These are phyloP conservation scores for Piprites chloris DNA, from an alignment of 2,113 vertebrate species.

Conservation along the genomic window DNA sequence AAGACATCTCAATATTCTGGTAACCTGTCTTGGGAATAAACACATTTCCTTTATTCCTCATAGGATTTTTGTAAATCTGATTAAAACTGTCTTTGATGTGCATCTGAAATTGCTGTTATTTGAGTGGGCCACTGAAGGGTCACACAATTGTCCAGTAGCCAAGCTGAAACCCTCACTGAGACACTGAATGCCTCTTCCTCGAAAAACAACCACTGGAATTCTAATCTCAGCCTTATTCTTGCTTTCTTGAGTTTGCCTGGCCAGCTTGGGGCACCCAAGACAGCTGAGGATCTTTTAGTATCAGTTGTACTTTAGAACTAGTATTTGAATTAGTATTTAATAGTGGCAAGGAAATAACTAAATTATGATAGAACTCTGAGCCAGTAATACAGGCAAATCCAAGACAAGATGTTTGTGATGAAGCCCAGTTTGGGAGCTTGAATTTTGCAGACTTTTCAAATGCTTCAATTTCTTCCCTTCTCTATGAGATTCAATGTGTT, in stretches of 20 bases:
- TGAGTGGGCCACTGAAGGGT: background rate
- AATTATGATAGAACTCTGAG: background rate
- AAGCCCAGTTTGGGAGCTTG: background rate
- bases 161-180: background rate
- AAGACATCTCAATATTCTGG: background rate
- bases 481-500: background rate
- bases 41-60: background rate
- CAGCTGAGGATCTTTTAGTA: background rate
- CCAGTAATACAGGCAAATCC: background rate
- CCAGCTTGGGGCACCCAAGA: background rate
- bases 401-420: background rate
- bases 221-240: background rate
- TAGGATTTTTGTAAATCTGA: background rate
- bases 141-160: background rate
- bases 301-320: background rate
- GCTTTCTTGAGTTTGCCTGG: background rate
- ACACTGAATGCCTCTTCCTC: background rate
- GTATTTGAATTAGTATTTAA: background rate
- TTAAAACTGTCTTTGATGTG: background rate
- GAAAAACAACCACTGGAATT: background rate
- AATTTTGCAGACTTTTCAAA: background rate
- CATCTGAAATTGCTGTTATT: background rate
- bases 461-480: background rate
- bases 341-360: background rate
- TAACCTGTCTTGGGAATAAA: background rate